Conservation (phyloP, 2,888 invertebrate species). For the Rhimphoctona megacephalus region DNA sequence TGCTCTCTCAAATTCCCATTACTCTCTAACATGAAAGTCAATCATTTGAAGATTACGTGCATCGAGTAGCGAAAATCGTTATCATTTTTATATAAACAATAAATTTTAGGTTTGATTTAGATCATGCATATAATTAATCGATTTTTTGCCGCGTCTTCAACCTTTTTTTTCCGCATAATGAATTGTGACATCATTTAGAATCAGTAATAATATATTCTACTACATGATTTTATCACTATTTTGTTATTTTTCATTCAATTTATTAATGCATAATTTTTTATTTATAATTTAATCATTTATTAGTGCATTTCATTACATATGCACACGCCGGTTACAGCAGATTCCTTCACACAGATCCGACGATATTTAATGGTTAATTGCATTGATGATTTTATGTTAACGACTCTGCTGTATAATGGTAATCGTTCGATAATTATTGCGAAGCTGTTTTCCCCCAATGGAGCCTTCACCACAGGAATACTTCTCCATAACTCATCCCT, state of each 20-base stretch:
- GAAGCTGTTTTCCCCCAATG: conserved; percentile 23
- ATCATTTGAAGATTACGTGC: neutral
- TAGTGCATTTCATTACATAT: neutral
- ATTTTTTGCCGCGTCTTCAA: neutral
- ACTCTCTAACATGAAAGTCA: neutral
- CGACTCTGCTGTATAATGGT: conserved; percentile 31
- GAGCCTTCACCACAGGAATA: conserved; percentile 24
- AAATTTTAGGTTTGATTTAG: neutral
- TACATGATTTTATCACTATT: neutral
- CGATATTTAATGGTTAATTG: conserved; percentile 29
- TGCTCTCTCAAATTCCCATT: neutral
- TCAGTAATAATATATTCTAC: too few relatives aligned
- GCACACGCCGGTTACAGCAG: neutral
- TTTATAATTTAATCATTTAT: neutral
- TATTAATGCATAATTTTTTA: neutral
- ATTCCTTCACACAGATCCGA: neutral
- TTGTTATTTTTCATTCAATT: neutral
- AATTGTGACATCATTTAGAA: too few relatives aligned
- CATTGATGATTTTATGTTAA: conserved; percentile 10
- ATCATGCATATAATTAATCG: neutral
- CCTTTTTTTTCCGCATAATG: neutral
- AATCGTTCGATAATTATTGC: conserved; percentile 44
- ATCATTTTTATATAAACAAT: neutral
- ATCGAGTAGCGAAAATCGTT: neutral
- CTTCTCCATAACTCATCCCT: conserved; percentile 19